These are phyloP conservation scores for Meganola albula DNA, from an alignment of 2,888 invertebrate genomes.

Conservation along the genomic window DNA sequence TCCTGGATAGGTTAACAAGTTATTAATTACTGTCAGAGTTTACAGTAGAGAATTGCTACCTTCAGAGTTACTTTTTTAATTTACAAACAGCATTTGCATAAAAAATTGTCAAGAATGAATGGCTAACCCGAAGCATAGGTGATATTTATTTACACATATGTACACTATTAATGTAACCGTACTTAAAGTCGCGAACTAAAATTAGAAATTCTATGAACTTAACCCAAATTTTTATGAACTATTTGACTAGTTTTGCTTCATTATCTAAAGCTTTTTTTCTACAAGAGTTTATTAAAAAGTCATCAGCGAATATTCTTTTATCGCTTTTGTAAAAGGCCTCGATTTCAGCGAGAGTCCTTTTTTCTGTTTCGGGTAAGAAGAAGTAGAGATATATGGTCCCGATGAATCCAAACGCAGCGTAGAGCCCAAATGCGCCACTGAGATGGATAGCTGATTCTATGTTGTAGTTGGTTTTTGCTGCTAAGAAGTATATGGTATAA, in stretches of 20 bases:
- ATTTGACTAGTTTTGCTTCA: slow-evolving; percentile 58
- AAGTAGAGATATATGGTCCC: slow-evolving; percentile 73
- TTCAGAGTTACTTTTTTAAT: too few species aligned
- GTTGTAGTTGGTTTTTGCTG: slow-evolving; percentile 74
- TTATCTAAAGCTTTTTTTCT: slow-evolving; percentile 47
- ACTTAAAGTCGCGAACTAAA: neutral
- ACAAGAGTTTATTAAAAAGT: slow-evolving; percentile 59
- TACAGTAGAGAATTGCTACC: too few species aligned
- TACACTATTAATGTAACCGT: neutral
- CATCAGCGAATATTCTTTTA: slow-evolving; percentile 59
- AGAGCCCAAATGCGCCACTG: slow-evolving; percentile 69
- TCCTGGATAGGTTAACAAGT: too few species aligned
- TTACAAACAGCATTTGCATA: neutral
- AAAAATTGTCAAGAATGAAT: too few species aligned
- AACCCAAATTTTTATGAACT: too few species aligned
- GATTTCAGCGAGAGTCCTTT: slow-evolving; percentile 68
- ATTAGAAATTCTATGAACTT: neutral
- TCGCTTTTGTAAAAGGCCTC: slow-evolving; percentile 66
- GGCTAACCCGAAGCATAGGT: too few species aligned
- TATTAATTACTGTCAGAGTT: too few species aligned
- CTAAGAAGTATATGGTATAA: slow-evolving; percentile 68
- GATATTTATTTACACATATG: neutral
- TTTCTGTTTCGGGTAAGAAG: slow-evolving; percentile 76
- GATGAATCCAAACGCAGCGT: slow-evolving; percentile 57
- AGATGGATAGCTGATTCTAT: slow-evolving; percentile 65